Evolutionary conservation across 2,888 invertebrate genomes (phyloP).

Genomic region (Drosophila seclusa): DNA sequence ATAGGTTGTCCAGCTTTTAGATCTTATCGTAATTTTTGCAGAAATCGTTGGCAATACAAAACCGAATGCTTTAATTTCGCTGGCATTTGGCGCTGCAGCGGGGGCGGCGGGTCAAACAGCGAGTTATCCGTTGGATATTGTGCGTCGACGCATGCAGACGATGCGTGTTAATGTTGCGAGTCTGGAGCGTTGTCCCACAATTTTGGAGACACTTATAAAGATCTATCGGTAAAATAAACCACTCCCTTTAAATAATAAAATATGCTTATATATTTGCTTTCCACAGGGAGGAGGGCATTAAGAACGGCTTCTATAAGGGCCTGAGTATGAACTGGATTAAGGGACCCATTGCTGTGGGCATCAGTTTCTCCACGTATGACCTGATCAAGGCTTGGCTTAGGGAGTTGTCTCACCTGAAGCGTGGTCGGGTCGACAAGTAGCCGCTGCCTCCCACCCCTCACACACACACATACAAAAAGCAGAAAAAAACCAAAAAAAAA

Average conservation of each 20-base stretch:
- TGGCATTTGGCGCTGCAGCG: slow-evolving; percentile 95
- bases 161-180: slow-evolving; percentile 85
- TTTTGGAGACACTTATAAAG: slow-evolving; percentile 88
- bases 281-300: slow-evolving; percentile 93
- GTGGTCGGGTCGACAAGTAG: slow-evolving; percentile 72
- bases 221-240: slow-evolving; percentile 88
- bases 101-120: slow-evolving; percentile 97
- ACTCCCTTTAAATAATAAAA: not conserved
- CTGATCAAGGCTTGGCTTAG: slow-evolving; percentile 88
- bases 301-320: slow-evolving; percentile 97
- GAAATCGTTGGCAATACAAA: slow-evolving; percentile 85
- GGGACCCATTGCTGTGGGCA: slow-evolving; percentile 95
- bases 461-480: slow-evolving; percentile 25
- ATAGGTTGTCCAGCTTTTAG: not conserved
- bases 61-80: slow-evolving; percentile 87
- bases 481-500: slow-evolving; percentile 40
- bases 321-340: slow-evolving; percentile 99
- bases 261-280: not conserved
- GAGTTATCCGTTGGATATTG: slow-evolving; percentile 98
- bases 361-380: slow-evolving; percentile 98
- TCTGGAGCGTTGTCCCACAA: slow-evolving; percentile 87
- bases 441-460: not conserved
- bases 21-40: slow-evolving; percentile 58
- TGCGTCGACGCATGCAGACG: slow-evolving; percentile 88
- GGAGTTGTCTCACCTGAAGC: slow-evolving; percentile 83